phyloP scores from a whole-genome alignment of 2,797 vertebrate genomes.

The Myotis daubentonii region DNA sequence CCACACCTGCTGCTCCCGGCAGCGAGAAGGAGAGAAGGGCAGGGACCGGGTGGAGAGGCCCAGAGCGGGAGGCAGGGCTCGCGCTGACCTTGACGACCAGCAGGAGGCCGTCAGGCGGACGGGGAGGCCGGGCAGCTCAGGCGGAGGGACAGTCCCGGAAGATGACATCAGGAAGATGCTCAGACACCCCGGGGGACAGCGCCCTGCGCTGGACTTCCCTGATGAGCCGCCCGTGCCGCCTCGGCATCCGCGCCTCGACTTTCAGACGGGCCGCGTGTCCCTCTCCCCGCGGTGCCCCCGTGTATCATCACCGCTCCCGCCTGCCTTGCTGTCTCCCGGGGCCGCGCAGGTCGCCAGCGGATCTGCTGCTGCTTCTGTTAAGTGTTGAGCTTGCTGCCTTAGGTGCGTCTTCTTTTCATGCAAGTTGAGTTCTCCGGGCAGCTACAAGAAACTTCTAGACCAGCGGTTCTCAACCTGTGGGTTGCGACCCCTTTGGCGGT shows the following conservation, averaged over 20 bases:
- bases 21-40: neutral
- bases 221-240: too few relatives aligned
- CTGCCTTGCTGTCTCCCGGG: neutral
- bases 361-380: neutral
- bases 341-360: neutral
- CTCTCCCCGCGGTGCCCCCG: neutral
- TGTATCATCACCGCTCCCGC: rapidly evolving
- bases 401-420: neutral
- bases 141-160: neutral
- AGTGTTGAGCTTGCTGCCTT: neutral
- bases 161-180: rapidly evolving
- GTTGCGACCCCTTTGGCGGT: too few relatives aligned
- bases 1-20: rapidly evolving
- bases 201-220: neutral
- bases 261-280: too few relatives aligned
- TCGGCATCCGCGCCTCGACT: too few relatives aligned
- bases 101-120: rapidly evolving
- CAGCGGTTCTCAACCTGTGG: too few relatives aligned
- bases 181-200: too few relatives aligned
- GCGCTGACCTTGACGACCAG: rapidly evolving
- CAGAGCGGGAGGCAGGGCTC: too few relatives aligned
- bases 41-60: too few relatives aligned
- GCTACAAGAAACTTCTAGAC: neutral
- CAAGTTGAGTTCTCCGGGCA: neutral
- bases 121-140: rapidly evolving